These are phyloP conservation scores for Eriosoma lanigerum DNA, from an alignment of 1,140 invertebrate genomes.

Conservation along the genomic window DNA sequence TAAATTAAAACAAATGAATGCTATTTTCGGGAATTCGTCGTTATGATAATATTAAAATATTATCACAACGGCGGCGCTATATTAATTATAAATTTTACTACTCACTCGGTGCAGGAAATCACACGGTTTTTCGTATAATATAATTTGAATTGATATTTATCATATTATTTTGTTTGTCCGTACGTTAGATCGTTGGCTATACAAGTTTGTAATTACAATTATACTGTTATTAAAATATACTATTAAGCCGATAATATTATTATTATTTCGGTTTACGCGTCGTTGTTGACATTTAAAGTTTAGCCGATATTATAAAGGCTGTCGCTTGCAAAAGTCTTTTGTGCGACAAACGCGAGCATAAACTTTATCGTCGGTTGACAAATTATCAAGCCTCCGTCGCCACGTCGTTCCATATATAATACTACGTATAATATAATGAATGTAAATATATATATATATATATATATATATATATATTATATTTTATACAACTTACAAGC, in stretches of 20 bases:
- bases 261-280: constrained; percentile 1
- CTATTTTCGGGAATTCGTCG: constrained; percentile 1
- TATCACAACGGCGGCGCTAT: neutral
- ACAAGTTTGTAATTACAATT: neutral
- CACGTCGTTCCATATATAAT: neutral
- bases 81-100: constrained; percentile 26
- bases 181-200: neutral
- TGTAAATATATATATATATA: too few species aligned
- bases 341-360: constrained; percentile 19
- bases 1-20: constrained; percentile 51
- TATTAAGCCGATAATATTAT: constrained; percentile 28
- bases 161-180: neutral
- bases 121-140: neutral
- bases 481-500: too few species aligned
- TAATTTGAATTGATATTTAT: too few species aligned
- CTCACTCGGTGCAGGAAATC: constrained; percentile 5
- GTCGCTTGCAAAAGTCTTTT: constrained; percentile 49
- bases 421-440: too few species aligned
- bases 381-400: constrained; percentile 7
- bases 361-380: constrained; percentile 36
- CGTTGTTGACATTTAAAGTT: constrained; percentile 51
- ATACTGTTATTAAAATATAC: neutral
- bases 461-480: too few species aligned
- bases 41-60: too few species aligned
- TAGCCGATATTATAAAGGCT: constrained; percentile 40